Base-by-base conservation (phyloP, 2,797 vertebrate species). In the Myotis pilosus region DNA sequence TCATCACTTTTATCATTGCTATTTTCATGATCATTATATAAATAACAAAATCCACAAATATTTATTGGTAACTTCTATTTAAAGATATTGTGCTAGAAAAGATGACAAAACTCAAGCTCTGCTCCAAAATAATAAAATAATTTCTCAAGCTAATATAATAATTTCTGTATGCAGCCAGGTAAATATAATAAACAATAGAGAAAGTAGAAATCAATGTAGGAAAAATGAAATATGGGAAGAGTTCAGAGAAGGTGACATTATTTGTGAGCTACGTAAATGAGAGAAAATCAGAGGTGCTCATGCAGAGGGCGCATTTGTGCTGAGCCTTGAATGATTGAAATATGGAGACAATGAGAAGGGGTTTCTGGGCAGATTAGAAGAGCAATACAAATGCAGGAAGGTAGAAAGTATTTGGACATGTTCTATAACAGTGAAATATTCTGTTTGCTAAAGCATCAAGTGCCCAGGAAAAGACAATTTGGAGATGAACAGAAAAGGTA, bases 61-160 rank as follows among this genome's bases (percentile, higher is more conserved):
- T 57, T 66, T 86, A 93, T 82, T 68, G n/a, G 33, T 69, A 53
- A 75, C 30, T 66, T 94, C 33, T 72, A 47, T 60, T 79, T 87
- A 17, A 74, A 76, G 38, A 68, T 22, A 60, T 12, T 44, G 4
- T 69, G 4, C 15, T 92, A 69, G 53, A 36, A 74, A 76, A 69
- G 23, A 82, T 36, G 28, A 81, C 47, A 85, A 88, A 87, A 92
- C 8, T 60, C 68, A 88, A 92, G 36, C 53, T 51, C 22, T 88
- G 10, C n/a, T 93, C 57, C 64, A 13, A 89, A 91, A 92, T 85
- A 38, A 81, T 60, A 30, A 60, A 75, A 95, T 15, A 75, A 95
- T 74, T 89, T 80, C 38, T 11, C 10, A 78, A 87, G 13, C 13
- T 87, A 89, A 81, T 60, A 30, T 53, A 75, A 94, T 15, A 75